Evolutionary conservation across 2,113 vertebrate species (phyloP).

Genomic region (Tupaia chinensis): DNA sequence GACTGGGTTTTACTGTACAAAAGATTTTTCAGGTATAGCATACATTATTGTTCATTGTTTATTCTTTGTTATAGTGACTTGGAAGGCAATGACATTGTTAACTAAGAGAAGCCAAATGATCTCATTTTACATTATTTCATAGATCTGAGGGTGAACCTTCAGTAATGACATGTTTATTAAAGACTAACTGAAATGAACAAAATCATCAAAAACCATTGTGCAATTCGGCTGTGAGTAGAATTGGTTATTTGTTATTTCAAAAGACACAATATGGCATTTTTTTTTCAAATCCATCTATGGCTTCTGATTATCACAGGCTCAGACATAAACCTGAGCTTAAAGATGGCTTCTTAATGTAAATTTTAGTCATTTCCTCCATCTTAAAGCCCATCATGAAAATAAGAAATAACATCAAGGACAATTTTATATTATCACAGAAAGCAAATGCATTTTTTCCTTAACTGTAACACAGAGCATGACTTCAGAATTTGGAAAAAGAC

Average conservation of each 20-base stretch:
- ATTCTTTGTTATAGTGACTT: background rate
- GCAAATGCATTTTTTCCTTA: background rate
- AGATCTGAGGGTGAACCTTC: background rate
- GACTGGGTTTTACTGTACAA: too few species aligned
- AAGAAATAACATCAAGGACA: background rate
- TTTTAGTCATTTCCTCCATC: background rate
- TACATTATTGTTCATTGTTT: background rate
- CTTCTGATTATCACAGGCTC: background rate
- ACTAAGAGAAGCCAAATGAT: background rate
- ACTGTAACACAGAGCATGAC: background rate
- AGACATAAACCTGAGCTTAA: background rate
- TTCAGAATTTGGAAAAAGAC: background rate
- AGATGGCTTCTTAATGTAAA: background rate
- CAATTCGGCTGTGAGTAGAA: background rate
- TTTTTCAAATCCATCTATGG: background rate
- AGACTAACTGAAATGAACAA: background rate
- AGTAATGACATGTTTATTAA: background rate
- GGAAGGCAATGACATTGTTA: background rate
- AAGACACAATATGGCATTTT: background rate
- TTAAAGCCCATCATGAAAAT: background rate
- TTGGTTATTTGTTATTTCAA: background rate
- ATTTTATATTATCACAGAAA: background rate
- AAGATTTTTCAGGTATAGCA: background rate
- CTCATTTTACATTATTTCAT: background rate
- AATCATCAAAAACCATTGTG: conserved; percentile 12